Percentiles rank a stretch among this genome's conserved stretches.
These are phyloP conservation scores for Microplitis demolitor DNA, from an alignment of 1,140 invertebrate species.

Conservation along the genomic window DNA sequence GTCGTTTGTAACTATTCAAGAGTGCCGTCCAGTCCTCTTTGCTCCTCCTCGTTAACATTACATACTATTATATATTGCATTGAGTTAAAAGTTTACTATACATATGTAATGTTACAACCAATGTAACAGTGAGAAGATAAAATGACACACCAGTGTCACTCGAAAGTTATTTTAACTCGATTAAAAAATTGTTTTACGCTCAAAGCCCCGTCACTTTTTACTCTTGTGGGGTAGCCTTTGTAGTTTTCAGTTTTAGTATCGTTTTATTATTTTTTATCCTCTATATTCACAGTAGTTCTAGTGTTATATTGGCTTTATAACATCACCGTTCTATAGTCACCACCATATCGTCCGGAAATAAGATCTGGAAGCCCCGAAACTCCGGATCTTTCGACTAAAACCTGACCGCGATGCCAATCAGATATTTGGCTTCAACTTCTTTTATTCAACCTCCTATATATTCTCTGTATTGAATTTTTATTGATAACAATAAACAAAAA, in stretches of 20 bases:
- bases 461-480: too few relatives aligned
- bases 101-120: background rate
- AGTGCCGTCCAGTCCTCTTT: background rate
- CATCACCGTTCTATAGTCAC: background rate
- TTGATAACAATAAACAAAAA: too few relatives aligned
- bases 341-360: background rate
- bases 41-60: background rate
- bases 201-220: background rate
- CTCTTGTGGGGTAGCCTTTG: too few relatives aligned
- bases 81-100: background rate
- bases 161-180: slow-evolving; percentile 9
- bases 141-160: too few relatives aligned
- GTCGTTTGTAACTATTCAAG: background rate
- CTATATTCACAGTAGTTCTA: too few relatives aligned
- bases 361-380: background rate
- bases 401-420: background rate
- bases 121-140: background rate
- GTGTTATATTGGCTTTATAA: too few relatives aligned
- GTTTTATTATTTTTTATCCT: background rate
- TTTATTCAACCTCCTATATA: background rate
- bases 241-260: background rate
- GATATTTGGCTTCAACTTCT: slow-evolving; percentile 3
- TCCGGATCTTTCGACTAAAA: background rate
- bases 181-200: slow-evolving; percentile 19
- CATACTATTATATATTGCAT: background rate